Evolutionary conservation across 2,888 invertebrate species (phyloP).

Genomic region (Lasioglossum leucozonium): DNA sequence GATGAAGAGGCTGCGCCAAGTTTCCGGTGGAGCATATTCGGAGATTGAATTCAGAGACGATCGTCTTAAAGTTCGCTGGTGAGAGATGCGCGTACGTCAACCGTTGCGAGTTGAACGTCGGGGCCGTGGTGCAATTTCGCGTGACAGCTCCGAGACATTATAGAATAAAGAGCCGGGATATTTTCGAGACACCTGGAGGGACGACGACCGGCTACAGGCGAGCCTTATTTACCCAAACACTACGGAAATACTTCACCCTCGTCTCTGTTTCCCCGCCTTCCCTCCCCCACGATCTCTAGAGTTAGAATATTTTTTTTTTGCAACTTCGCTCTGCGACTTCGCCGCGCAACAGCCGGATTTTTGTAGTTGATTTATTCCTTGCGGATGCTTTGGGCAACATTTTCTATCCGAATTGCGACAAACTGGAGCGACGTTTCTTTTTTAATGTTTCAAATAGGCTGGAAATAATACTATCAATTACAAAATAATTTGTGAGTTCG

Average conservation of each 20-base stretch:
- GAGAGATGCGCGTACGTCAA: constrained; percentile 48
- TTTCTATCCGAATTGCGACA: no score
- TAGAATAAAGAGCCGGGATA: constrained; percentile 17
- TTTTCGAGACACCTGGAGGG: background rate
- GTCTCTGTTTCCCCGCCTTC: no score
- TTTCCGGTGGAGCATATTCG: constrained; percentile 59
- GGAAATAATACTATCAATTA: no score
- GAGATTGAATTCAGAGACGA: constrained; percentile 67
- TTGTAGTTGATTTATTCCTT: background rate
- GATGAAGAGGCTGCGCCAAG: constrained; percentile 39
- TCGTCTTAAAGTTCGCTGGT: constrained; percentile 47
- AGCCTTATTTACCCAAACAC: background rate
- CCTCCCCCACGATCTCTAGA: no score
- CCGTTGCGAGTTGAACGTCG: constrained; percentile 7
- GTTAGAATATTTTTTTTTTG: background rate
- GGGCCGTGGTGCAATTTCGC: constrained; percentile 12
- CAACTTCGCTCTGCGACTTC: background rate
- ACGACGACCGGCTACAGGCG: background rate
- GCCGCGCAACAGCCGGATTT: background rate
- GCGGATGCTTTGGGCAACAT: no score
- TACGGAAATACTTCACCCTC: background rate
- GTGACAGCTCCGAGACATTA: constrained; percentile 15
- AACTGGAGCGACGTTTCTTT: no score
- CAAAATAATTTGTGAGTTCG: no score
- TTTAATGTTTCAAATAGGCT: no score